These are phyloP conservation scores for Ailurus styani DNA, from an alignment of 2,113 vertebrate species.

Conservation along the genomic window DNA sequence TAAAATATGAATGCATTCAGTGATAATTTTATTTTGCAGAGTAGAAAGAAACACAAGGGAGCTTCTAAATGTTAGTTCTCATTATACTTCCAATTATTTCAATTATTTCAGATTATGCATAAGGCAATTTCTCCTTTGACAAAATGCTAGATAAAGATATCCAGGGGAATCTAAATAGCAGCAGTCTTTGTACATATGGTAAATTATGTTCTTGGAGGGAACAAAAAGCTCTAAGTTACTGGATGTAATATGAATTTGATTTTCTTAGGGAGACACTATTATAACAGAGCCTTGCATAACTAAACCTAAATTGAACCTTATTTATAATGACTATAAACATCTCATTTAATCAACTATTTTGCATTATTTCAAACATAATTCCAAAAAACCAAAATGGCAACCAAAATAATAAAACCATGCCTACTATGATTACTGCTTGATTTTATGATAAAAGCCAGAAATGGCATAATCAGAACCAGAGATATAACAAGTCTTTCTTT, in stretches of 20 bases:
- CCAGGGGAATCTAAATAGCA: slow-evolving; percentile 45
- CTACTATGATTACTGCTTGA: not conserved
- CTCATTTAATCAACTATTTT: not conserved
- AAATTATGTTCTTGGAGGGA: not conserved
- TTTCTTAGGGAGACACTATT: slow-evolving; percentile 31
- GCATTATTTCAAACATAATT: slow-evolving; percentile 11
- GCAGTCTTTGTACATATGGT: slow-evolving; percentile 25
- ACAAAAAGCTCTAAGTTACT: not conserved
- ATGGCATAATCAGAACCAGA: not conserved
- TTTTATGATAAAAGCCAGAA: slow-evolving; percentile 25
- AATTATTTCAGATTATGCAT: slow-evolving; percentile 66
- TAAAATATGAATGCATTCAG: slow-evolving; percentile 53
- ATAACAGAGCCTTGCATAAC: not conserved
- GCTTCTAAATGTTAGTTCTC: slow-evolving; percentile 52
- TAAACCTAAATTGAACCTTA: slow-evolving; percentile 1
- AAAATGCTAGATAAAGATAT: slow-evolving; percentile 61
- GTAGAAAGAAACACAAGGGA: slow-evolving; percentile 61
- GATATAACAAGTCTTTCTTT: not conserved
- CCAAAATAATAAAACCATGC: slow-evolving; percentile 8
- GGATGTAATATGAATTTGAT: slow-evolving; percentile 18
- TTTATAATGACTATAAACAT: not conserved
- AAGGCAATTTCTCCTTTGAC: slow-evolving; percentile 64
- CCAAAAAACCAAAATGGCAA: not conserved
- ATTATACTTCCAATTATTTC: slow-evolving; percentile 70
- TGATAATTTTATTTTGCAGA: slow-evolving; percentile 55